Conservation (phyloP, 2,797 vertebrate genomes). For the Cynopterus sphinx region DNA sequence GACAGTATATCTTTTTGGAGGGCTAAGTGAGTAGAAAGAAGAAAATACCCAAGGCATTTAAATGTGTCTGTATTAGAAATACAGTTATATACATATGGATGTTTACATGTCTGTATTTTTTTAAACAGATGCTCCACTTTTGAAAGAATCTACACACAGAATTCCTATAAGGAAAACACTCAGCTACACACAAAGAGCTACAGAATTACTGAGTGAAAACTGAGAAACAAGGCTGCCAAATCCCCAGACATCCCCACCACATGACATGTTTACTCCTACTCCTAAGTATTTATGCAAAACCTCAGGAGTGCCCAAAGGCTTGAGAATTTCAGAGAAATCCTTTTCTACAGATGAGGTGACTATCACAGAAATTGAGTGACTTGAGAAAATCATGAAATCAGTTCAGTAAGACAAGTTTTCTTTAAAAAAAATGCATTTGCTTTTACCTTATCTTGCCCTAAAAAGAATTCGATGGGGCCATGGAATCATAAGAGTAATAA, state of each 20-base stretch:
- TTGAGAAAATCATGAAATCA: not conserved
- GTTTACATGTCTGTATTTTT: not conserved
- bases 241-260: not conserved
- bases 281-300: not conserved
- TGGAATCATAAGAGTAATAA: conserved; percentile 23
- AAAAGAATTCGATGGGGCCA: not conserved
- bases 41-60: not conserved
- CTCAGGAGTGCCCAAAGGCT: not conserved
- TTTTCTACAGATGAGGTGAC: not conserved
- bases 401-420: not conserved
- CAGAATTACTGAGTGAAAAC: not conserved
- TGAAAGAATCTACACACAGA: not conserved
- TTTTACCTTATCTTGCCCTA: not conserved
- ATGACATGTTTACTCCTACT: not conserved
- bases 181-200: not conserved
- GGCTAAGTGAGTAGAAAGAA: not conserved
- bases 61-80: not conserved
- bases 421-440: not conserved
- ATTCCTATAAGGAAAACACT: not conserved
- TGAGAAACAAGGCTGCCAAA: not conserved
- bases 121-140: not conserved
- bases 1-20: not conserved
- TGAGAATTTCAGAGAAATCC: not conserved
- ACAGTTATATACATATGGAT: not conserved
- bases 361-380: not conserved